These are phyloP conservation scores for Halcyon leucocephala DNA, from an alignment of 2,797 vertebrate species.

Conservation along the genomic window DNA sequence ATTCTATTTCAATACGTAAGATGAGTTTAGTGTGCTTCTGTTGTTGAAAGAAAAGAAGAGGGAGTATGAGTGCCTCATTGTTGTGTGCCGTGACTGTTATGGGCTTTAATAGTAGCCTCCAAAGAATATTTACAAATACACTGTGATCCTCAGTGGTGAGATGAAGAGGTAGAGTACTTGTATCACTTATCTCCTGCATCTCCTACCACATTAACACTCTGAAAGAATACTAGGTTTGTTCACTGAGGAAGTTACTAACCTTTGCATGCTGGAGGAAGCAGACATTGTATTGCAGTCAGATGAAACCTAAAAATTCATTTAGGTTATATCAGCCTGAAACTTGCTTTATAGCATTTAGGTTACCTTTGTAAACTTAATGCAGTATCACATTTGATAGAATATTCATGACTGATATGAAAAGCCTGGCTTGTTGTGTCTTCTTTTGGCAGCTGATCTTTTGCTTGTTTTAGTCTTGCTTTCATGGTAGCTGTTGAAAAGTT, in stretches of 20 bases:
- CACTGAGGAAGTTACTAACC: not conserved
- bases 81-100: not conserved
- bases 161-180: not conserved
- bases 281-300: not conserved
- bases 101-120: not conserved
- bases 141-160: not conserved
- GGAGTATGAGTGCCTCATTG: not conserved
- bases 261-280: not conserved
- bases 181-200: not conserved
- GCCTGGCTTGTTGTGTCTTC: not conserved
- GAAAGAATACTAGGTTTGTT: not conserved
- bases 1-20: not conserved
- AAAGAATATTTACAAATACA: not conserved
- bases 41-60: not conserved
- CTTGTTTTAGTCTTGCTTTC: conserved; percentile 69
- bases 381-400: not conserved
- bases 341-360: not conserved
- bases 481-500: conserved; percentile 60
- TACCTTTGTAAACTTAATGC: not conserved
- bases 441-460: conserved; percentile 57
- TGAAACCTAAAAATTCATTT: not conserved
- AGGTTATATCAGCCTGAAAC: not conserved
- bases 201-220: not conserved
- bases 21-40: not conserved
- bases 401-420: not conserved